Evolutionary conservation across 2,888 invertebrate genomes (phyloP).

Genomic region (Troilus luridus): DNA sequence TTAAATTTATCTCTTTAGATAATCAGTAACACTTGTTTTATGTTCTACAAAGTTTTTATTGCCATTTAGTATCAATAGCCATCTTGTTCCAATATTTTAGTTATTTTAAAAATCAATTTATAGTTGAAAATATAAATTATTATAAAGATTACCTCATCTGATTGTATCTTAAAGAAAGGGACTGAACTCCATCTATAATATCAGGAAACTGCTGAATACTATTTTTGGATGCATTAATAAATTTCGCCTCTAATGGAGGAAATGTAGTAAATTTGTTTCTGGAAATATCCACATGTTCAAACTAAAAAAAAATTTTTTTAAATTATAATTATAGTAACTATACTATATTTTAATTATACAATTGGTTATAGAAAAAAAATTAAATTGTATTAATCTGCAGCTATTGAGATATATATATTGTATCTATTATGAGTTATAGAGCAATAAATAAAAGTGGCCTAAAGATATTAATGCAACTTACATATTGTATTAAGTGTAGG

Average conservation of each 20-base stretch:
- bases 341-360: too few species aligned
- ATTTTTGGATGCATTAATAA: constrained; percentile 43
- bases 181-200: constrained; percentile 12
- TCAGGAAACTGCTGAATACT: constrained; percentile 5
- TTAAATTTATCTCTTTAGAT: too few species aligned
- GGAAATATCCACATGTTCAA: constrained; percentile 50
- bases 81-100: not conserved
- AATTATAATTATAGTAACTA: too few species aligned
- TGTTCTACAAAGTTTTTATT: not conserved
- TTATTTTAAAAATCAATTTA: not conserved
- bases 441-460: too few species aligned
- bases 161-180: constrained; percentile 33
- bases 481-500: not conserved
- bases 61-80: too few species aligned
- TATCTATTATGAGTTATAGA: too few species aligned
- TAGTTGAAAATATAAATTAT: not conserved
- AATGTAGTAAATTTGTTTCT: constrained; percentile 28
- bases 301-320: constrained; percentile 13
- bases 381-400: not conserved
- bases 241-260: constrained; percentile 33
- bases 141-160: constrained; percentile 41
- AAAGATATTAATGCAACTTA: not conserved
- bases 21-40: too few species aligned
- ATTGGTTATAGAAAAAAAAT: too few species aligned
- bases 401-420: not conserved